Base-by-base conservation (phyloP, 1,140 invertebrate genomes). In the Caenorhabditis elegans region DNA sequence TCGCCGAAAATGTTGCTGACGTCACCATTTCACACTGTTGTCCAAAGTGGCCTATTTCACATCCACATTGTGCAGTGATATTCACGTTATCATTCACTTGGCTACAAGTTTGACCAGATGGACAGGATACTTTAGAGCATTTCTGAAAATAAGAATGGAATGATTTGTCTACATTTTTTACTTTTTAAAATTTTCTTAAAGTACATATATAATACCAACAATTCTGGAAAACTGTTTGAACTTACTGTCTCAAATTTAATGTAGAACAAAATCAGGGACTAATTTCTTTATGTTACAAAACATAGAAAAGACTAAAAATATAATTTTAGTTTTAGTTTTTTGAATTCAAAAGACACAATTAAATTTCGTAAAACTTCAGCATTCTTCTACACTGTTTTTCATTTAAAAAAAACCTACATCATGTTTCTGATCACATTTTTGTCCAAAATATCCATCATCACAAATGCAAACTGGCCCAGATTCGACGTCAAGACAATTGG, bases 21-120 rank as follows among this genome's bases (percentile, higher is more conserved):
- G 76, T 84, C 3, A 70, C 65, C 39, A 70, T 55, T 0, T 65
- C 53, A 31, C 84, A 85, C 3, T 76, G 24, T 28, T 75, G 55
- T 0, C 84, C 84, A 10, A 13, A 22, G 10, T 36, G 55, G 3
- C 84, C 84, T 3, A 81, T 65, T 48, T 85, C 80, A 79, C 84
- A 85, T 0, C 70, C 83, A 65, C 84, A 85, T 22, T 28, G 22
- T 28, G 55, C 39, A 17, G 65, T 60, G 0, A 49, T 24, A n/a
- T 55, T 49, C 13, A 15, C 24, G 3, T 39, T 39, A 11, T 47
- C 46, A 22, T 36, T 24, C 0, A 31, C 17, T 11, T 53, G 80
- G 22, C 22, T n/a, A 53, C 83, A 84, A 15, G 60, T 17, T 48
- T 83, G 80, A 0, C 36, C 65, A 22, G 31, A 22, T 39, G 83